Evolutionary conservation across 1,140 invertebrate species (phyloP).

Genomic region (Gonatopus flavifemur): DNA sequence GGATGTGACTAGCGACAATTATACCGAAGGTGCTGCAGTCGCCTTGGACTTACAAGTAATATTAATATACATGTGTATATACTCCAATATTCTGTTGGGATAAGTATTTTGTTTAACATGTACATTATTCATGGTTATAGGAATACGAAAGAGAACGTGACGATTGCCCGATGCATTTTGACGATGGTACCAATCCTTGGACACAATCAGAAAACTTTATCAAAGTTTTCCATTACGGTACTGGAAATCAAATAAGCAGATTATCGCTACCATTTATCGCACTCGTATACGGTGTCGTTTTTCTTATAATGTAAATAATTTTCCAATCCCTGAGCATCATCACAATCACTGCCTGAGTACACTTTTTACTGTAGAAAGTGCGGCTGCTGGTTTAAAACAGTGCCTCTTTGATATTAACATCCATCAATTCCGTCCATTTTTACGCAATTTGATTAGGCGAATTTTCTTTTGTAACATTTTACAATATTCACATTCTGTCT

Average conservation of each 20-base stretch:
- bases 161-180: slow-evolving; percentile 93
- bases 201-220: slow-evolving; percentile 69
- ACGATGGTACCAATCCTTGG: slow-evolving; percentile 89
- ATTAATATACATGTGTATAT: slow-evolving; percentile 9
- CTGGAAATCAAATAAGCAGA: neutral
- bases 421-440: no score
- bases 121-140: slow-evolving; percentile 41
- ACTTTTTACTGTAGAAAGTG: no score
- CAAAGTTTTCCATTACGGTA: slow-evolving; percentile 67
- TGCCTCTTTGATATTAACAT: no score
- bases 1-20: slow-evolving; percentile 84
- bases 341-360: no score
- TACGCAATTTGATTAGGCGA: no score
- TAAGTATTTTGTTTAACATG: slow-evolving; percentile 8
- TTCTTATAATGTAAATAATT: no score
- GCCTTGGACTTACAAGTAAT: slow-evolving; percentile 85
- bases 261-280: no score
- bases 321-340: no score
- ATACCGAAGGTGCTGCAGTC: slow-evolving; percentile 88
- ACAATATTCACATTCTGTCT: no score
- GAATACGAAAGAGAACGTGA: slow-evolving; percentile 68
- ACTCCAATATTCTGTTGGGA: slow-evolving; percentile 4
- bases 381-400: no score
- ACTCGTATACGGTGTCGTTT: no score
- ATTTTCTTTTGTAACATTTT: no score